Evolutionary conservation across 2,797 vertebrate species (phyloP), one percentile per base, ranked within the genome.

Genomic region (Leptodactylus fallax): DNA sequence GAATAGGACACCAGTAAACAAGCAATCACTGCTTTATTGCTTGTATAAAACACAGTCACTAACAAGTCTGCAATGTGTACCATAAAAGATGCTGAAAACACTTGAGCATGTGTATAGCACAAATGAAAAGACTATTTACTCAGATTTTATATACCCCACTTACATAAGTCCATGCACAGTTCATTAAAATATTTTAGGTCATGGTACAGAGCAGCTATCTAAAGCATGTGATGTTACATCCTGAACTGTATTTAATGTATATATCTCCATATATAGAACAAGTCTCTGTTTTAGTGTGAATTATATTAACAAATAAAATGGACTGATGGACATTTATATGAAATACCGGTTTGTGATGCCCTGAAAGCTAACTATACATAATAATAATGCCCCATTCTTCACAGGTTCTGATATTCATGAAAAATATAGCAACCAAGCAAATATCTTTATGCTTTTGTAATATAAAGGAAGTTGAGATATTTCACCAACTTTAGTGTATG

Each of bases 21-120:
- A 65, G 63, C 79, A 67, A 81, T 81, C 45, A 53, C 21, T 51
- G 60, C 25, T 49, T 81, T 81, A 81, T 81, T 67, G 21, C 80
- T 11, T 81, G 80, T 81, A 67, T 16, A 65, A 81, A 81, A 53
- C 45, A 49, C 61, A 81, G 45, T 17, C 60, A 81, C 7, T 65
- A 51, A 51, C 23, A 81, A 65, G 19, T 12, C 19, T 65, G 79
- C 11, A 1, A 63, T 49, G 21, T 77, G 12, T 23, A 53, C 49
- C 6, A 53, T 77, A 53, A 51, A 77, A 77, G 49, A 77, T 53
- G 49, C 3, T 77, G 45, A 49, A 51, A 76, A 76, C 19, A 51
- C 45, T 76, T 76, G 47, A 51, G 17, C 5, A 3, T 23, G 19
- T 53, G 11, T 53, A 53, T 13, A 11, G 19, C 6, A 23, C 49